These are phyloP conservation scores for Drosophila basisetae DNA, from an alignment of 2,888 invertebrate genomes.

Conservation along the genomic window DNA sequence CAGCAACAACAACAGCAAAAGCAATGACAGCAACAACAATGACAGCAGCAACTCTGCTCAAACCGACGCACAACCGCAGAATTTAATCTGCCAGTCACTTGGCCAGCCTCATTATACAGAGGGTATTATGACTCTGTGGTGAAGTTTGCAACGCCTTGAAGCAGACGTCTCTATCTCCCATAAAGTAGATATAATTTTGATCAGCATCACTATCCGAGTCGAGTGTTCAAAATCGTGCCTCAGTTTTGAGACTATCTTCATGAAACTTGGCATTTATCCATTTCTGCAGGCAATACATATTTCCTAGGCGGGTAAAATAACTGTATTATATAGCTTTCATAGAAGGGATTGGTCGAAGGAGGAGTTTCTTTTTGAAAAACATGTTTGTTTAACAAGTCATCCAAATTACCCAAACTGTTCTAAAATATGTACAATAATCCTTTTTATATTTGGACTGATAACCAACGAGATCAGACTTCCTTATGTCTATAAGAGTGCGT, in stretches of 20 bases:
- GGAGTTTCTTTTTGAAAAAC: background rate
- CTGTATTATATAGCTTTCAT: background rate
- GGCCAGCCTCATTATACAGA: background rate
- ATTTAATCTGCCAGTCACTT: constrained; percentile 39
- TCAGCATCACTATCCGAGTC: background rate
- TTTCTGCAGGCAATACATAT: background rate
- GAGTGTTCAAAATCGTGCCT: background rate
- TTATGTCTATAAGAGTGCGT: background rate
- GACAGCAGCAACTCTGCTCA: background rate
- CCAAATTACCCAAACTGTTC: background rate
- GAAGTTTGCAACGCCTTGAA: background rate
- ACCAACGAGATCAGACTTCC: background rate
- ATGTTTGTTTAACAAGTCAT: background rate
- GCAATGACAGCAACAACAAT: constrained; percentile 7
- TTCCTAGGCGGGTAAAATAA: background rate
- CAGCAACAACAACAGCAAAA: background rate
- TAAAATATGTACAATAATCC: background rate
- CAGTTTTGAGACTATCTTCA: background rate
- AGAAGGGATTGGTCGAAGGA: background rate
- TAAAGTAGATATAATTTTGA: background rate
- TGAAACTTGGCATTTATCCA: background rate
- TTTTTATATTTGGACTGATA: background rate
- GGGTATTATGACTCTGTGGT: background rate
- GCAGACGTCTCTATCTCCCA: background rate
- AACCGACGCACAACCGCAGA: constrained; percentile 21